Evolutionary conservation across 2,797 vertebrate species (phyloP).

Genomic region (Cirrhinus mrigala): DNA sequence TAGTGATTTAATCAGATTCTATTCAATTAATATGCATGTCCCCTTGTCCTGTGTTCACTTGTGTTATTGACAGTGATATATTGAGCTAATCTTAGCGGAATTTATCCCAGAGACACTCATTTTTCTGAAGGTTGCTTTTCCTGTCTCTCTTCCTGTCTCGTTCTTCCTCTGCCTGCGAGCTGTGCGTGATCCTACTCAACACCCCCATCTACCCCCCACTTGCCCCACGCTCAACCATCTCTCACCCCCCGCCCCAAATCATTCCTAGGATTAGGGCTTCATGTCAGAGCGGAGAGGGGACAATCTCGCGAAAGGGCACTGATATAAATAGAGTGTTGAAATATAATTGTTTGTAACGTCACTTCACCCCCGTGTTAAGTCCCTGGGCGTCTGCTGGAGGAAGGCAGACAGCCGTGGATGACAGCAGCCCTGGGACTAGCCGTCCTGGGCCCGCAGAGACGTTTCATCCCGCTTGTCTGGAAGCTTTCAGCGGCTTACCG

Average conservation of each 20-base stretch:
- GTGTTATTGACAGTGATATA: conserved; percentile 96
- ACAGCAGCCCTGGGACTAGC: conserved; percentile 88
- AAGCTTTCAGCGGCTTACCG: conserved; percentile 24
- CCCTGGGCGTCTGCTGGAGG: conserved; percentile 85
- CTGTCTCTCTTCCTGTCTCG: conserved; percentile 56
- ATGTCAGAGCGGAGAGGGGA: conserved; percentile 82
- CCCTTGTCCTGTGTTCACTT: conserved; percentile 84
- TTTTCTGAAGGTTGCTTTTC: conserved; percentile 90
- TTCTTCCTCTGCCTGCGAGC: conserved; percentile 50
- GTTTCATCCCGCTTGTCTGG: conserved; percentile 59
- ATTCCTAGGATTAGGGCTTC: conserved; percentile 80
- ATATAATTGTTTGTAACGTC: conserved; percentile 92
- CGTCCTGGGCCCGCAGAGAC: conserved; percentile 70
- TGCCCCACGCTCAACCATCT: conserved; percentile 41
- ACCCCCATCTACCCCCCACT: conserved; percentile 23
- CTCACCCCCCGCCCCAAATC: conserved; percentile 75
- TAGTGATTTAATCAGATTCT: conserved; percentile 98
- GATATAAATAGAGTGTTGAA: conserved; percentile 88
- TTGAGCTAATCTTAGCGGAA: conserved; percentile 91
- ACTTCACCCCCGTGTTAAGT: conserved; percentile 82
- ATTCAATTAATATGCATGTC: conserved; percentile 99
- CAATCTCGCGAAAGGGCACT: conserved; percentile 84
- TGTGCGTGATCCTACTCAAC: conserved; percentile 42
- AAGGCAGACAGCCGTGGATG: conserved; percentile 88
- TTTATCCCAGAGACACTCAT: conserved; percentile 89